Base-by-base conservation (phyloP, 2,113 vertebrate species). In the Actenoides lindsayi region DNA sequence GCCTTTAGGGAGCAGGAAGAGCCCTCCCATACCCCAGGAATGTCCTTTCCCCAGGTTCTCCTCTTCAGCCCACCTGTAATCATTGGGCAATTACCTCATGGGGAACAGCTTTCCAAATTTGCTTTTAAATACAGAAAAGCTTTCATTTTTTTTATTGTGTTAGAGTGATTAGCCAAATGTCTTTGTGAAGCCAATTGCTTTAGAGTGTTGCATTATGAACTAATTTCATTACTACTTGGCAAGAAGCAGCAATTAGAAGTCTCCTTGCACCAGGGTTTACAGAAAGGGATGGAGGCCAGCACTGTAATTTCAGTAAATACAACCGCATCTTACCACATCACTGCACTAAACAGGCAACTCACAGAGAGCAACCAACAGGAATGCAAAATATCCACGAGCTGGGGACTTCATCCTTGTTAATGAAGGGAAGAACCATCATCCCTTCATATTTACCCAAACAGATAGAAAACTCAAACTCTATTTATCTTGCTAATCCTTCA, bases 211-310 rank as follows among this genome's bases (percentile, higher is more conserved):
- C 60, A 88, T 86, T 86, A 90, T 56, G 30, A 90, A 89, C 9
- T 54, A 71, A 90, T 84, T 88, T 93, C 73, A 83, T 90, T 92
- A 53, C 64, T 60, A 13, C 27, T 77, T 92, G 92, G 90, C 87
- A 91, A 86, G 79, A 84, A 89, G 30, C 24, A 71, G 25, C 67
- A 70, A 67, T 19, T 86, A 79, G 63, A 94, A 93, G 37, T 70
- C 59, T 96, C 74, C 39, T 90, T 78, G 31, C 71, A 71, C 54
- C 5, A 56, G 9, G 13, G 9, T 46, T 95, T 83, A 64, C 60
- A 93, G 79, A 92, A 81, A 80, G 30, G 59, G 30, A 56, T 83
- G 64, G 20, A 83, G 56, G 30, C 76, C 79, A 94, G 41, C 46
- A 27, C 50, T 73, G 46, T 74, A 57, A 89, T 86, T 90, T 88